Base-by-base conservation (phyloP, 2,797 vertebrate genomes). In the Chiloscyllium punctatum region DNA sequence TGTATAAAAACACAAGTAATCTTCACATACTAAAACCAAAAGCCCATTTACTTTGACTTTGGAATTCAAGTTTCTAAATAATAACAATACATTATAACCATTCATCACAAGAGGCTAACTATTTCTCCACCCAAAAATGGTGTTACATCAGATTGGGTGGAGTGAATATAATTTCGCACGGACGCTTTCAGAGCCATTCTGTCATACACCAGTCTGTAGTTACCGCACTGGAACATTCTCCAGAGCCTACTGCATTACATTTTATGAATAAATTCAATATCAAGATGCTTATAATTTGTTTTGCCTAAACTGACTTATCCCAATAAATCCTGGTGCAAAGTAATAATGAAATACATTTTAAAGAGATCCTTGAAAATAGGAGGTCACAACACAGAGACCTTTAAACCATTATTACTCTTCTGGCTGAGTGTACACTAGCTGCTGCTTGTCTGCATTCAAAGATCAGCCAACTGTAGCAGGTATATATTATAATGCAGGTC, bases 401-500 rank as follows among this genome's bases (percentile, higher is more conserved):
- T 30, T 57, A 15, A 18, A 62, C 62, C 33, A 66, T 91, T 91
- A 66, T 91, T 18, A 91, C 57, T 68, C 88, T 91, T 33, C 88
- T 23, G 88, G 57, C 62, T 68, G 33, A 91, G 57, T 37, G 62
- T 68, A 33, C 66, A 33, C 66, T 91, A 91, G 88, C 48, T 4
- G 51, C 27, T 88, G 86, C 16, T 11, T 88, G 86, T 33, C 94
- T 33, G 37, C 69, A 74, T 74, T 94, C 94, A 51, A 69, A 94
- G 48, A 74, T 74, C 94, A 94, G 94, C 68, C 94, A 53, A 42
- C 69, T 74, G 88, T 68, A 66, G 62, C 88, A 91, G 68, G 94
- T 72, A 62, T 94, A 71, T 42, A 74, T 94, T 74, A 74, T 51
- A 74, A 94, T 71, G 30, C 66, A 94, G 94, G 71, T 72, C 94